A percentile compares a stretch with the other conserved stretches of the same genome.
phyloP scores from a whole-genome alignment of 92 coral and sea anemone genomes.

The Palythoa grandis region DNA sequence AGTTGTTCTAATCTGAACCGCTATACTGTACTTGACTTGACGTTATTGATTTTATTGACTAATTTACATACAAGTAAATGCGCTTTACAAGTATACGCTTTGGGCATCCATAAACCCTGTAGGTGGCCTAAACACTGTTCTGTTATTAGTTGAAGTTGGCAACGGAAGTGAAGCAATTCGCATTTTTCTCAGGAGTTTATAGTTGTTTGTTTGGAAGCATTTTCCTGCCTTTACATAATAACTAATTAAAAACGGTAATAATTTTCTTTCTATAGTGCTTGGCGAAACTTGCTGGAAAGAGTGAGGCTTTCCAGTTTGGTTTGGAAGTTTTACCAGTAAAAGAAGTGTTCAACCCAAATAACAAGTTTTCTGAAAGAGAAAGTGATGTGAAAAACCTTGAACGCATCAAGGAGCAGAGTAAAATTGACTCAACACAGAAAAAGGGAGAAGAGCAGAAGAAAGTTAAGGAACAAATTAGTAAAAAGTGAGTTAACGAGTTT shows the following conservation, averaged over 20 bases:
- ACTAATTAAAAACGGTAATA: background rate
- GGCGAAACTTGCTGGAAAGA: constrained; percentile 29
- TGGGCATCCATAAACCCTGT: too few species aligned
- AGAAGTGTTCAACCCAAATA: background rate
- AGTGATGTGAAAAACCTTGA: background rate
- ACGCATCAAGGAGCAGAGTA: background rate
- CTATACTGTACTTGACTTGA: too few species aligned
- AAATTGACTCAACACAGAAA: background rate
- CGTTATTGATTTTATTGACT: too few species aligned
- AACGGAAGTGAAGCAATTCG: too few species aligned
- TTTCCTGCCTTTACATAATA: too few species aligned
- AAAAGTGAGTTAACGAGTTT: background rate
- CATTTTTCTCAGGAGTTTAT: too few species aligned
- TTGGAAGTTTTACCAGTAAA: constrained; percentile 1
- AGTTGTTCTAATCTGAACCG: too few species aligned
- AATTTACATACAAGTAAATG: too few species aligned
- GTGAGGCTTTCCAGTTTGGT: constrained; percentile 14
- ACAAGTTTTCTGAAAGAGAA: background rate
- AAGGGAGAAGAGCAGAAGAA: background rate
- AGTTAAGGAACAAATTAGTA: background rate
- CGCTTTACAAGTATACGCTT: too few species aligned
- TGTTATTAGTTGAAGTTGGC: too few species aligned
- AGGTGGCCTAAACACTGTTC: too few species aligned
- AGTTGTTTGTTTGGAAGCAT: too few species aligned
- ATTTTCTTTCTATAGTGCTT: background rate